These are phyloP conservation scores for Tyria jacobaeae DNA, from an alignment of 2,888 invertebrate genomes.

Conservation along the genomic window DNA sequence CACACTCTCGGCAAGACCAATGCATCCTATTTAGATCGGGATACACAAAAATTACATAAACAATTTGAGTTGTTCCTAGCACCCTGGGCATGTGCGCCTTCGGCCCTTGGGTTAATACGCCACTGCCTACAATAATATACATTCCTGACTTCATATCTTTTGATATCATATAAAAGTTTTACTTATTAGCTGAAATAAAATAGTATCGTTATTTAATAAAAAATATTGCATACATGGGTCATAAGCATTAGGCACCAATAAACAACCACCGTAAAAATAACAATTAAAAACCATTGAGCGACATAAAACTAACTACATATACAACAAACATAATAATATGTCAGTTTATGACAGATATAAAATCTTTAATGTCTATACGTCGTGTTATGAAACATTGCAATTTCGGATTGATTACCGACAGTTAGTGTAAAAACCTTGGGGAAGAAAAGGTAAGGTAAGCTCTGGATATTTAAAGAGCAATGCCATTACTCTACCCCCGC, in stretches of 20 bases:
- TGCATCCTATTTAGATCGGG: no score
- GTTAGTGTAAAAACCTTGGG: constrained; percentile 30
- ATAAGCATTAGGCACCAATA: constrained; percentile 18
- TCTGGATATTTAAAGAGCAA: constrained; percentile 41
- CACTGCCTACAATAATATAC: neutral
- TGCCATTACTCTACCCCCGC: constrained; percentile 21
- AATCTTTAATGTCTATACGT: constrained; percentile 18
- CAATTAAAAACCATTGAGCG: constrained; percentile 21
- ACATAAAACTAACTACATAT: constrained; percentile 12
- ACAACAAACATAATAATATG: constrained; percentile 18
- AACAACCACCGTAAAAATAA: constrained; percentile 28
- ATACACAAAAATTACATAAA: no score
- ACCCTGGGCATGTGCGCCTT: no score
- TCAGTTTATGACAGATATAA: constrained; percentile 21
- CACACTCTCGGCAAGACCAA: no score
- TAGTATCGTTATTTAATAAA: no score
- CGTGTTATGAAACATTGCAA: constrained; percentile 21
- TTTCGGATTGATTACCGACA: constrained; percentile 32
- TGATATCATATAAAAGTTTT: neutral
- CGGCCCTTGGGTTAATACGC: no score
- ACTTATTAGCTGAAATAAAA: neutral
- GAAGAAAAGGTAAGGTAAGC: constrained; percentile 31
- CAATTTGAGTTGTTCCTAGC: no score
- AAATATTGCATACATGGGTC: constrained; percentile 1
- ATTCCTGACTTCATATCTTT: neutral